Percentiles rank a stretch among this genome's conserved stretches.
phyloP scores from a whole-genome alignment of 2,113 vertebrate species.

The Catharus fuscescens region DNA sequence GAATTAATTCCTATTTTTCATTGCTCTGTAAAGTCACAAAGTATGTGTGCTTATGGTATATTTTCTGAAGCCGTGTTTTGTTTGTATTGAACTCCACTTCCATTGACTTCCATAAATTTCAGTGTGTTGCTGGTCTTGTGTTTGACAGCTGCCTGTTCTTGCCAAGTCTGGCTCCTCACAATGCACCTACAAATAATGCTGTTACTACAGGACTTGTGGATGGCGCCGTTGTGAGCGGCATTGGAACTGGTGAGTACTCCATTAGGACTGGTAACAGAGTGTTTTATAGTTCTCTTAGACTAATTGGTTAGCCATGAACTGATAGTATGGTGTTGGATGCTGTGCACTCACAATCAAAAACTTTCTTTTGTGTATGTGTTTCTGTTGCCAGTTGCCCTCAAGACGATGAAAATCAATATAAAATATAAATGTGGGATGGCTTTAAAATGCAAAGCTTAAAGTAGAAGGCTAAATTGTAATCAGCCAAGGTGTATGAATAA shows the following conservation, averaged over 20 bases:
- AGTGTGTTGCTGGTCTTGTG: background rate
- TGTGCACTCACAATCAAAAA: background rate
- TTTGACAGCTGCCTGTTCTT: conserved; percentile 90
- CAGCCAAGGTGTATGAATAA: background rate
- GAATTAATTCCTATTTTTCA: background rate
- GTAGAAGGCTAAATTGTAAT: background rate
- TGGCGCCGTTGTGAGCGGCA: conserved; percentile 91
- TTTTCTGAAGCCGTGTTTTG: background rate
- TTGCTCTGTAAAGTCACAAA: background rate
- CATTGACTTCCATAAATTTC: background rate
- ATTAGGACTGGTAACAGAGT: background rate
- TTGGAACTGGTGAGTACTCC: conserved; percentile 85
- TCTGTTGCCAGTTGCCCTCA: background rate
- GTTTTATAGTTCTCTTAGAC: background rate
- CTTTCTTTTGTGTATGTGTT: background rate
- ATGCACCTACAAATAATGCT: conserved; percentile 88
- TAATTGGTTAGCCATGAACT: background rate
- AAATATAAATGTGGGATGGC: background rate
- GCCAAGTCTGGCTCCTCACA: conserved; percentile 96
- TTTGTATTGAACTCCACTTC: background rate
- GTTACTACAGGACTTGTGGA: conserved; percentile 88
- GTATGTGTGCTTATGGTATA: background rate
- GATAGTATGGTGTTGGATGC: fast-evolving
- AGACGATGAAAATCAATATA: background rate
- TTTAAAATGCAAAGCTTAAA: background rate